phyloP scores from a whole-genome alignment of 2,888 invertebrate genomes.

The Pediacus dermestoides region DNA sequence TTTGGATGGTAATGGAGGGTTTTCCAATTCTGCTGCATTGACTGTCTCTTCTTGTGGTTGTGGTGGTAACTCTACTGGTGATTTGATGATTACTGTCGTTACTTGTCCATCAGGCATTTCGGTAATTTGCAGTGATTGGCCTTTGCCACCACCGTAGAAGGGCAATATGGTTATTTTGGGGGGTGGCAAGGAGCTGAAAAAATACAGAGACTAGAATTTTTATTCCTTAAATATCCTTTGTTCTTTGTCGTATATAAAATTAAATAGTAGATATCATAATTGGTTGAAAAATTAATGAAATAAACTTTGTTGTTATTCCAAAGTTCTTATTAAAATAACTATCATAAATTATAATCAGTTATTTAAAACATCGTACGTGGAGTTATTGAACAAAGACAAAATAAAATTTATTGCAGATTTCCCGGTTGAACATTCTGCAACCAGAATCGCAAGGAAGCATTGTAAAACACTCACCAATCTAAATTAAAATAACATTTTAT shows the following conservation, averaged over 20 bases:
- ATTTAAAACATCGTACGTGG: too few relatives aligned
- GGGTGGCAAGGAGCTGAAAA: too few relatives aligned
- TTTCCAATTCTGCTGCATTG: constrained; percentile 36
- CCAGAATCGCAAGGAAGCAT: constrained; percentile 1
- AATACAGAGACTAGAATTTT: too few relatives aligned
- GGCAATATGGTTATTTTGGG: constrained; percentile 53
- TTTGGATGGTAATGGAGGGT: constrained; percentile 42
- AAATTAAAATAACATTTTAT: background rate
- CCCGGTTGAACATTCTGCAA: constrained; percentile 5
- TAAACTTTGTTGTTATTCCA: too few relatives aligned
- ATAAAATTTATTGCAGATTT: too few relatives aligned
- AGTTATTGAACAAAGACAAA: too few relatives aligned
- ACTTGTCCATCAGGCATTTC: constrained; percentile 54
- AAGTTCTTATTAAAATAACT: too few relatives aligned
- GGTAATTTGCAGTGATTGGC: constrained; percentile 62
- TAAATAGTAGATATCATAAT: too few relatives aligned
- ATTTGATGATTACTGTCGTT: constrained; percentile 46
- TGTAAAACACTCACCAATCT: background rate
- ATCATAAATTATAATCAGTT: too few relatives aligned
- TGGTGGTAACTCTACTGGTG: constrained; percentile 31
- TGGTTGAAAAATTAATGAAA: too few relatives aligned
- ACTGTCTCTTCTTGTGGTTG: constrained; percentile 16
- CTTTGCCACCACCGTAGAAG: constrained; percentile 71
- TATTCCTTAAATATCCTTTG: too few relatives aligned
- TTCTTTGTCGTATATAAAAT: too few relatives aligned